phyloP scores from a whole-genome alignment of 2,113 vertebrate species.

The Alethe diademata region DNA sequence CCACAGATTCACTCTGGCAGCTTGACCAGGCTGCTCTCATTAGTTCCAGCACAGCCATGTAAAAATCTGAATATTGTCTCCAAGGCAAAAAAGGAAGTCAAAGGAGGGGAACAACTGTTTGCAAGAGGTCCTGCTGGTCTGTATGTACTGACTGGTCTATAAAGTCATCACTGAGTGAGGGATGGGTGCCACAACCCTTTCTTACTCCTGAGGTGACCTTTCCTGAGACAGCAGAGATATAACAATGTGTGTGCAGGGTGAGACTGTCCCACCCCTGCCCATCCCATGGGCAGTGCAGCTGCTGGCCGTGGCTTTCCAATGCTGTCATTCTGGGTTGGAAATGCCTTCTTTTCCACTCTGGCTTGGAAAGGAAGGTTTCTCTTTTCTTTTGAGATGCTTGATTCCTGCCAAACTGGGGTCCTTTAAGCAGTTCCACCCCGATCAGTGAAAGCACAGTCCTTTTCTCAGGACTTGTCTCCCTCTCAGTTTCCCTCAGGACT shows the following conservation, averaged over 20 bases:
- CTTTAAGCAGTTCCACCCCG: background rate
- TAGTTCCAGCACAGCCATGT: background rate
- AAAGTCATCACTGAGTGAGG: background rate
- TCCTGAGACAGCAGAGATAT: background rate
- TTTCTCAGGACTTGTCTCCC: background rate
- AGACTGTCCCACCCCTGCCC: background rate
- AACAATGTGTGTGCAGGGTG: rapidly evolving
- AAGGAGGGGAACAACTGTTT: background rate
- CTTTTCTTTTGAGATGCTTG: background rate
- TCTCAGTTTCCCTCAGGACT: background rate
- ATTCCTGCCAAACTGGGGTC: background rate
- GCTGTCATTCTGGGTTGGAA: background rate
- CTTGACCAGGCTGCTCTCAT: slow-evolving; percentile 20
- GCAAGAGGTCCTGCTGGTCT: background rate
- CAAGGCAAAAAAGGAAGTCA: background rate
- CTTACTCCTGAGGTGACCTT: background rate
- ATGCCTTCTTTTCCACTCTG: background rate
- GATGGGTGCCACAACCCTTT: background rate
- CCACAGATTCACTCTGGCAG: slow-evolving; percentile 15
- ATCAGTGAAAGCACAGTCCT: background rate
- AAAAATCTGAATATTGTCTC: slow-evolving; percentile 9
- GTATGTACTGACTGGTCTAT: background rate
- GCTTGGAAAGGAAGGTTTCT: background rate
- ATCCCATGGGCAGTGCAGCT: background rate
- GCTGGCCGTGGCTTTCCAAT: background rate